Evolutionary conservation across 2,113 vertebrate genomes (phyloP).

Genomic region (Dinomys branickii): DNA sequence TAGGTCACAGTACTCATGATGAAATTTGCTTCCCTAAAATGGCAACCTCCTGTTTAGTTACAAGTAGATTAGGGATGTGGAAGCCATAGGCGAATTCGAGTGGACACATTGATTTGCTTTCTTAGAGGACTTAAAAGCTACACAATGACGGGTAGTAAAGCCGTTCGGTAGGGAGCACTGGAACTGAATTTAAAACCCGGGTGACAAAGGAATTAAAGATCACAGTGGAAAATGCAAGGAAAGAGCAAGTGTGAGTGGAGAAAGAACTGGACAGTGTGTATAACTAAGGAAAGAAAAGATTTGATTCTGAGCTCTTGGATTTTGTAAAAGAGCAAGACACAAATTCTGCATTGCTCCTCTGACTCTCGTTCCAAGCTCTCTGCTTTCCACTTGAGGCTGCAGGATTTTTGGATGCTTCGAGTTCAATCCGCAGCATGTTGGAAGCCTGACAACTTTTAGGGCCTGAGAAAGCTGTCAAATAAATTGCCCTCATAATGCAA

Average conservation of each 20-base stretch:
- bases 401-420: not conserved
- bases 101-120: not conserved
- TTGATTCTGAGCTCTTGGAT: not conserved
- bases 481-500: conserved; percentile 70
- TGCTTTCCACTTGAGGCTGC: not conserved
- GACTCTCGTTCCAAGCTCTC: not conserved
- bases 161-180: not conserved
- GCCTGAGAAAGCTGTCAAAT: conserved; percentile 69
- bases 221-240: not conserved
- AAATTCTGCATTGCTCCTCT: not conserved
- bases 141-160: not conserved
- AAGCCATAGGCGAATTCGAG: not conserved
- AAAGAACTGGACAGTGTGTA: not conserved
- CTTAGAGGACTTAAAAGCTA: not conserved
- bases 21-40: not conserved
- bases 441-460: conserved; percentile 59
- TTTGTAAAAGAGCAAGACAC: not conserved
- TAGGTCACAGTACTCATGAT: not conserved
- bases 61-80: not conserved
- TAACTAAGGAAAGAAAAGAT: not conserved
- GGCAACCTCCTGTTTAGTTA: not conserved
- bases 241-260: not conserved
- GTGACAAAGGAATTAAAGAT: not conserved
- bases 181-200: not conserved
- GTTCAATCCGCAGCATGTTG: conserved; percentile 58